These are phyloP conservation scores for Trichogramma evanescens DNA, from an alignment of 2,888 invertebrate species.

Conservation along the genomic window DNA sequence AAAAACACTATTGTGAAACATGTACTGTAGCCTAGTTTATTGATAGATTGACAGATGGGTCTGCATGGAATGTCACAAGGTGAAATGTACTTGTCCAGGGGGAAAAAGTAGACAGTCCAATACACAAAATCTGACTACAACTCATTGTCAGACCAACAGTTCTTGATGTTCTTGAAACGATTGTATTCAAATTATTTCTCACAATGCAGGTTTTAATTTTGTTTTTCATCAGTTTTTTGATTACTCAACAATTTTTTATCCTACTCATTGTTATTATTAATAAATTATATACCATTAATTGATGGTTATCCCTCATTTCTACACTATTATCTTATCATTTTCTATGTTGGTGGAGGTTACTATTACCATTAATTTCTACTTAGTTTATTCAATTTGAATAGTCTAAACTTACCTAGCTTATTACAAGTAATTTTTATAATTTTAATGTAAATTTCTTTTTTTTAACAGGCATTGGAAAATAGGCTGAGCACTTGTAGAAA, in stretches of 20 bases:
- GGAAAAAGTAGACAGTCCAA: slow-evolving; percentile 37
- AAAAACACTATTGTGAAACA: background rate
- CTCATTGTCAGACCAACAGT: slow-evolving; percentile 28
- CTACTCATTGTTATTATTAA: no score
- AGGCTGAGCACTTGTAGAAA: slow-evolving; percentile 44
- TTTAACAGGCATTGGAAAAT: slow-evolving; percentile 42
- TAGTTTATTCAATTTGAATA: no score
- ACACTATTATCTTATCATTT: no score
- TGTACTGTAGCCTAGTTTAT: slow-evolving; percentile 54
- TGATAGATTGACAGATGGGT: slow-evolving; percentile 68
- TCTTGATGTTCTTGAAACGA: slow-evolving; percentile 12
- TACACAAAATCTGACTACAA: slow-evolving; percentile 41
- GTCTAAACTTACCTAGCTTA: no score
- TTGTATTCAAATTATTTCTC: slow-evolving; percentile 21
- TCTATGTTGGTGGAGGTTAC: no score
- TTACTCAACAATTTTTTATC: no score
- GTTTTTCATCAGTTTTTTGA: slow-evolving; percentile 30
- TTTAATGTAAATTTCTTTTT: slow-evolving; percentile 12
- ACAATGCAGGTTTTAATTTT: slow-evolving; percentile 38
- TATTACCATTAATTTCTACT: background rate
- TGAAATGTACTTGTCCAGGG: slow-evolving; percentile 58
- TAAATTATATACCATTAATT: no score
- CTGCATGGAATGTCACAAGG: slow-evolving; percentile 64
- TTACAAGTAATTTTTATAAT: background rate
- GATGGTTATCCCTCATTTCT: no score